Conservation (phyloP, 2,113 vertebrate genomes). For the Calyptomena viridis region DNA sequence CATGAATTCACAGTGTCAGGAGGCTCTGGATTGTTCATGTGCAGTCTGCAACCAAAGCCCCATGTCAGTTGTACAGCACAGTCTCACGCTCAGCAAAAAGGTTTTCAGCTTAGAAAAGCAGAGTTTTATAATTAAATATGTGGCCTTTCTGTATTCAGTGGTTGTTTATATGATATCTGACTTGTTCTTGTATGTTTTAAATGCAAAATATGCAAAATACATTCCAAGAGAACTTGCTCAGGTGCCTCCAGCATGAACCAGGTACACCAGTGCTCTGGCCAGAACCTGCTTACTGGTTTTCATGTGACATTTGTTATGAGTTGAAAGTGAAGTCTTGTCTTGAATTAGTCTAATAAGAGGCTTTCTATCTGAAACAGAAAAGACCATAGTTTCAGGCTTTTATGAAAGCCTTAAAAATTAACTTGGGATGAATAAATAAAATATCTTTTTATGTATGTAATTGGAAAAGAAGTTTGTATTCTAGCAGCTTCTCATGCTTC, state of each 20-base stretch:
- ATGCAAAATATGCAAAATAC: neutral
- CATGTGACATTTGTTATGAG: rapidly evolving
- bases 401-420: neutral
- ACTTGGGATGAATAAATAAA: neutral
- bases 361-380: neutral
- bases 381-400: neutral
- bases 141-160: neutral
- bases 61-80: neutral
- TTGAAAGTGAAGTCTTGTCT: neutral
- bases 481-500: neutral
- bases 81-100: neutral
- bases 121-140: neutral
- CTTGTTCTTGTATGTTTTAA: neutral
- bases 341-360: neutral
- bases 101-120: neutral
- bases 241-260: neutral
- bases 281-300: neutral
- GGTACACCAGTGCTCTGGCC: neutral
- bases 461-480: neutral
- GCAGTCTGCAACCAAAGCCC: neutral
- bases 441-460: neutral
- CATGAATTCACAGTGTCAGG: neutral
- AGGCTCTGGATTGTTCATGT: neutral
- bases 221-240: neutral
- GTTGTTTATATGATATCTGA: neutral